phyloP scores from a whole-genome alignment of 2,797 vertebrate genomes.

The Protonibea diacanthus region DNA sequence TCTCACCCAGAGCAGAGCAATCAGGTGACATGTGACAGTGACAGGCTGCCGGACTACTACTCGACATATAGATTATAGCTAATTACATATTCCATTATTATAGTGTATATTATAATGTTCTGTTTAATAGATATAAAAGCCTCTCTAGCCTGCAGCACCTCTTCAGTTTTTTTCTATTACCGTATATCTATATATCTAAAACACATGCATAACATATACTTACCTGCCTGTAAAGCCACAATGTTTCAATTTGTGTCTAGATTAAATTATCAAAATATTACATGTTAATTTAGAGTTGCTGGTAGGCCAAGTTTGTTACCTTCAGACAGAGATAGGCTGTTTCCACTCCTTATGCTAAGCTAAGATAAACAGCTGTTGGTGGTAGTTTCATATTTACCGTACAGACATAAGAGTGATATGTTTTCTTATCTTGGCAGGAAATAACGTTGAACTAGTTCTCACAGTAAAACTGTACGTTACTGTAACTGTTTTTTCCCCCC shows the following conservation, averaged over 20 bases:
- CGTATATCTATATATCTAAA: background rate
- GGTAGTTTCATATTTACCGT: background rate
- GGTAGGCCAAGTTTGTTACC: background rate
- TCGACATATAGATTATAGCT: slow-evolving; percentile 21
- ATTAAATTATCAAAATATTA: background rate
- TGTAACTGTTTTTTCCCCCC: slow-evolving; percentile 21
- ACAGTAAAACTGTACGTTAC: background rate
- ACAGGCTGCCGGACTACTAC: slow-evolving; percentile 9
- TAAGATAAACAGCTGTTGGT: background rate
- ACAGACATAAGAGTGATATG: background rate
- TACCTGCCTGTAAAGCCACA: background rate
- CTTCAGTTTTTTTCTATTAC: background rate
- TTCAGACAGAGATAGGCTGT: background rate
- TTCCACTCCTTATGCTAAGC: slow-evolving; percentile 4
- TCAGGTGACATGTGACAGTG: slow-evolving; percentile 27
- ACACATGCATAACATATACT: background rate
- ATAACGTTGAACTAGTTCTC: background rate
- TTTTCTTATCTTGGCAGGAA: slow-evolving; percentile 6
- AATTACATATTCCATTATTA: slow-evolving; percentile 25
- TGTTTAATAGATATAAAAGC: slow-evolving; percentile 18
- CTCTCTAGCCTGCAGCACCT: slow-evolving; percentile 1
- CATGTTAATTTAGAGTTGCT: background rate
- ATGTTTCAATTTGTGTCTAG: background rate
- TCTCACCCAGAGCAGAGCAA: slow-evolving; percentile 9
- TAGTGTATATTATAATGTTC: slow-evolving; percentile 5